These are phyloP conservation scores for Phortica okadai DNA, from an alignment of 2,888 invertebrate species.

Conservation along the genomic window DNA sequence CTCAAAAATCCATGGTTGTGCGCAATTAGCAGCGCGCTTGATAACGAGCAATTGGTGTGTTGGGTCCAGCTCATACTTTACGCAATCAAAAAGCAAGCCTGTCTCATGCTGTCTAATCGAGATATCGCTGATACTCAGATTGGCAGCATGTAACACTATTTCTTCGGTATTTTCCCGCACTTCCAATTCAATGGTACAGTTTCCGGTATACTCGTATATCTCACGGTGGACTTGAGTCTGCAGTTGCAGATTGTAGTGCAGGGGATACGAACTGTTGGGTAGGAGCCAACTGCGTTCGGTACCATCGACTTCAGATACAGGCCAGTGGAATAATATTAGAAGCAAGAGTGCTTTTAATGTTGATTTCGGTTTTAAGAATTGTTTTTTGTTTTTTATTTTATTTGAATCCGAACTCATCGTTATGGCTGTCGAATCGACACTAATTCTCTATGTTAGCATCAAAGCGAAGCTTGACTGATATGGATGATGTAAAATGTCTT, in stretches of 20 bases:
- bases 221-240: conserved; percentile 47
- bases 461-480: too few relatives aligned
- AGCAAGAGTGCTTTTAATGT: too few relatives aligned
- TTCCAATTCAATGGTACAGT: conserved; percentile 46
- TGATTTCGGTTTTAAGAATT: too few relatives aligned
- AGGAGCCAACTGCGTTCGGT: neutral
- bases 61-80: neutral
- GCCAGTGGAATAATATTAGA: too few relatives aligned
- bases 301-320: too few relatives aligned
- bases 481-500: too few relatives aligned
- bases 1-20: neutral
- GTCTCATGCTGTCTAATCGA: neutral
- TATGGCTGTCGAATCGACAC: too few relatives aligned
- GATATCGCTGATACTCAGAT: conserved; percentile 4
- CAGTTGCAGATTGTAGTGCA: conserved; percentile 76
- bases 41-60: conserved; percentile 3
- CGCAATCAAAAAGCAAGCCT: neutral
- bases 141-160: conserved; percentile 47
- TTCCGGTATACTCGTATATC: conserved; percentile 44
- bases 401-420: too few relatives aligned
- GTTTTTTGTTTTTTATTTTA: too few relatives aligned
- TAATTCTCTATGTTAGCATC: too few relatives aligned
- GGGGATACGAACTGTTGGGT: conserved; percentile 75
- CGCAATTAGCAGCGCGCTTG: neutral
- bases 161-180: conserved; percentile 34